Evolutionary conservation across 2,113 vertebrate genomes (phyloP).

Genomic region (Dasypus novemcinctus): DNA sequence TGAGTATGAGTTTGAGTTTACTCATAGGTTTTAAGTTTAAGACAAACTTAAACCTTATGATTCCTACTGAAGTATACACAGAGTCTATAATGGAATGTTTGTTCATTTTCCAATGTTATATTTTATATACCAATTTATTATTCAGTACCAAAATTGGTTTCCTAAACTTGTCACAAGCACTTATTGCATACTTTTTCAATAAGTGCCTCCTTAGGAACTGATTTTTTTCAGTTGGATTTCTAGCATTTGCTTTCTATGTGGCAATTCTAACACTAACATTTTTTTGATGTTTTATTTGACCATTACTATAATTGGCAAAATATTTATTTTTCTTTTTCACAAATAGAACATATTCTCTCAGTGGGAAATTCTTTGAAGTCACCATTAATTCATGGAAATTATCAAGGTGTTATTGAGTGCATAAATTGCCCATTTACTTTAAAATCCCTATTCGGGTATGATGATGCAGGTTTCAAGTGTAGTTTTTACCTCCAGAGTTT

Average conservation of each 20-base stretch:
- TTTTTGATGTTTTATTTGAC: background rate
- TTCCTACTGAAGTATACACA: background rate
- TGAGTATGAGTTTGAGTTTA: no score
- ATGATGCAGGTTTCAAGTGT: background rate
- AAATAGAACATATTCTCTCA: background rate
- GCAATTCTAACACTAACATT: background rate
- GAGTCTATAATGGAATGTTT: background rate
- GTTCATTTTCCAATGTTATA: background rate
- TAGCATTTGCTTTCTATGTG: background rate
- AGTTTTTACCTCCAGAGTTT: background rate
- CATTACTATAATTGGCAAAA: background rate
- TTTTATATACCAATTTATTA: background rate
- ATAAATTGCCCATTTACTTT: background rate
- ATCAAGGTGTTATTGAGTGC: background rate
- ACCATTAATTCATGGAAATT: background rate
- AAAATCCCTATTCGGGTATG: background rate
- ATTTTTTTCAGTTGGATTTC: background rate
- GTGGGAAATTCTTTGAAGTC: background rate
- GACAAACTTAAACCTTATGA: no score
- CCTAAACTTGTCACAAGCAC: background rate
- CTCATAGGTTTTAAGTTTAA: no score
- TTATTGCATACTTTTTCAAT: background rate
- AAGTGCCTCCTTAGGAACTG: background rate
- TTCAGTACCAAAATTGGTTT: background rate
- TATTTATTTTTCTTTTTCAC: background rate